These are phyloP conservation scores for Misgurnus mizolepis DNA, from an alignment of 2,113 vertebrate species.

Conservation along the genomic window DNA sequence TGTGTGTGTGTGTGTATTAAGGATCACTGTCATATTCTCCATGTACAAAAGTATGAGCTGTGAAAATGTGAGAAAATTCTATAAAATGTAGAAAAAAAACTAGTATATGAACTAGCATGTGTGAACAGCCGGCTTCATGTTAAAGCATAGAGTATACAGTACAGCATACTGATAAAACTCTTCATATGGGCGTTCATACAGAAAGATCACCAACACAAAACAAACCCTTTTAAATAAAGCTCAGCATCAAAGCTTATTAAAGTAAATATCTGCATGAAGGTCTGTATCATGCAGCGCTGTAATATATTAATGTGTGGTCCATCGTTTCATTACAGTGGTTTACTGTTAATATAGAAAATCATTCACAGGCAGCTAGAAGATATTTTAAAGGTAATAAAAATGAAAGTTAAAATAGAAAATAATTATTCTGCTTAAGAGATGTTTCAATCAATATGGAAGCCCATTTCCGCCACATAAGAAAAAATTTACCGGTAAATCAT, in stretches of 20 bases:
- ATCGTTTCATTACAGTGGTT: not conserved
- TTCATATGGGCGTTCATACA: constrained; percentile 29
- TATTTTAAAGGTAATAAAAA: not conserved
- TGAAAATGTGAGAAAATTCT: constrained; percentile 34
- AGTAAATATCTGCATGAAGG: not conserved
- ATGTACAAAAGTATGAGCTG: constrained; percentile 26
- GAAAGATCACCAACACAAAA: constrained; percentile 35
- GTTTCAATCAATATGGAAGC: not conserved
- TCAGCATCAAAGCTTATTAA: constrained; percentile 24
- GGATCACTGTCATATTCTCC: constrained; percentile 41
- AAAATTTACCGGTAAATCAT: no score
- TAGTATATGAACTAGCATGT: constrained; percentile 13
- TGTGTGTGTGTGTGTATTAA: not conserved
- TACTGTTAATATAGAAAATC: not conserved
- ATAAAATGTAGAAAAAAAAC: constrained; percentile 33
- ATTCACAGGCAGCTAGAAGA: not conserved
- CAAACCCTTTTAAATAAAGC: constrained; percentile 38
- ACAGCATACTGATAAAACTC: constrained; percentile 20
- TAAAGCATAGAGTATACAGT: not conserved
- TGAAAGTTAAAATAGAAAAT: not conserved
- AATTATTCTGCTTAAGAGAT: not conserved
- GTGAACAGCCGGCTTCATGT: constrained; percentile 5
- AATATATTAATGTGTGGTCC: not conserved
- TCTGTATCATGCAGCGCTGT: not conserved
- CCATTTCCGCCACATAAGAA: no score